Base-by-base conservation (phyloP, 2,113 vertebrate genomes). In the Cyanistes caeruleus region DNA sequence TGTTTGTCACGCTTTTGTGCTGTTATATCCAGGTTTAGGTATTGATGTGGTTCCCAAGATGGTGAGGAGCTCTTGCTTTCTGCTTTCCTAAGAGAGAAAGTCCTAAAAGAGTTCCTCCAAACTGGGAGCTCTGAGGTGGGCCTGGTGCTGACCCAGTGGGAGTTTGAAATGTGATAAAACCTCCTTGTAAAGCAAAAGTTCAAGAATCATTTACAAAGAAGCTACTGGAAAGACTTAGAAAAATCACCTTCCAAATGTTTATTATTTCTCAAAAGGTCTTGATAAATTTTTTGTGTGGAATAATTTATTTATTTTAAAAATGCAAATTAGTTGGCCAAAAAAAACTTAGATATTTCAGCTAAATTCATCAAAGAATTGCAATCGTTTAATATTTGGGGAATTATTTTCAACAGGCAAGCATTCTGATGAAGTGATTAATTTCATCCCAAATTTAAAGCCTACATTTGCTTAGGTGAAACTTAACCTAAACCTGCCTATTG, bases 171-270 rank as follows among this genome's bases (percentile, higher is more conserved):
- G 19, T 41, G 48, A 14, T 39, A 48, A 76, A 83, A 79, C 17
- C 15, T 41, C 22, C 30, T 48, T 0, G 0, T 25, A 53, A 68
- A 73, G n/a, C n/a, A 79, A 5, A 83, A 43, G 2, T 28, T 77
- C 43, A 62, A 70, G 27, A 72, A 68, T 41, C 14, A 12, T 43
- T 94, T 80, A n/a, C 18, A 28, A 82, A 51, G 14, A 70, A 67
- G 73, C 31, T n/a, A 39, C 30, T 49, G 23, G 37, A 49, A 75
- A 58, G 5, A 25, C 2, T 14, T 58, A 13, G 17, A 49, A 91
- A 93, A 75, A 51, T 44, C 16, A 15, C 7, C 15, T 46, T 64
- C 74, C 27, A 39, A 33, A 5, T 52, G 55, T 31, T 70, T 23
- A 55, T 4, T 10, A 25, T 56, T 49, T 69, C 19, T 35, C 15